These are phyloP conservation scores for Cetonia aurata DNA, from an alignment of 2,888 invertebrate species.

Conservation along the genomic window DNA sequence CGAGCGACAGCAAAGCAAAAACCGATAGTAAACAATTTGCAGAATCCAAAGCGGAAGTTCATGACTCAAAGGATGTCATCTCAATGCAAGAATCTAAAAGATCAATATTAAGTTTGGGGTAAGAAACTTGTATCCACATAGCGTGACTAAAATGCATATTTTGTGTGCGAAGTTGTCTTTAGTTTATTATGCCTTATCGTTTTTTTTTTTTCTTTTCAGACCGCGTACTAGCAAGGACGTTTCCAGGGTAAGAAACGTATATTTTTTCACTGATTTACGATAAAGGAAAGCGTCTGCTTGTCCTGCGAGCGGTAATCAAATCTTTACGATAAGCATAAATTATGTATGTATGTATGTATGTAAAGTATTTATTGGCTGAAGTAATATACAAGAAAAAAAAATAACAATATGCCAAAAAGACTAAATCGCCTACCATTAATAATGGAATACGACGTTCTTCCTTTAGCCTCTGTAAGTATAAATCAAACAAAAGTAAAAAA, in stretches of 20 bases:
- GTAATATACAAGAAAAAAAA: no score
- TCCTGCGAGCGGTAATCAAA: no score
- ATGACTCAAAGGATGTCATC: not conserved
- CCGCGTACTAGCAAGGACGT: slow-evolving; percentile 9
- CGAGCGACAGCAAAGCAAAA: no score
- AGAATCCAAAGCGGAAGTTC: not conserved
- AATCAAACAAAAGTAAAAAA: no score
- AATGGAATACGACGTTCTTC: no score
- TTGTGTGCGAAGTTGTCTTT: not conserved
- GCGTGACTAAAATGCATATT: slow-evolving; percentile 1
- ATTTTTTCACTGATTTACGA: not conserved
- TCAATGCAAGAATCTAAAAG: slow-evolving; percentile 9
- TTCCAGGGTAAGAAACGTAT: slow-evolving; percentile 3
- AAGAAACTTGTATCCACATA: not conserved
- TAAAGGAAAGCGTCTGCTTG: no score
- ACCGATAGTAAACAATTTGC: not conserved
- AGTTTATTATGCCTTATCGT: not conserved
- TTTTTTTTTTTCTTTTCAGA: not conserved
- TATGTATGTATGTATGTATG: no score
- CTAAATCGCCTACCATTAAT: no score
- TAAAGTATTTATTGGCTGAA: no score
- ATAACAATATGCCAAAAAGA: no score
- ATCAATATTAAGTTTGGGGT: slow-evolving; percentile 13
- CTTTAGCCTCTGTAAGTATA: no score
- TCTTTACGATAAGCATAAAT: no score